phyloP scores from a whole-genome alignment of 2,113 vertebrate species.

The Lynx canadensis region DNA sequence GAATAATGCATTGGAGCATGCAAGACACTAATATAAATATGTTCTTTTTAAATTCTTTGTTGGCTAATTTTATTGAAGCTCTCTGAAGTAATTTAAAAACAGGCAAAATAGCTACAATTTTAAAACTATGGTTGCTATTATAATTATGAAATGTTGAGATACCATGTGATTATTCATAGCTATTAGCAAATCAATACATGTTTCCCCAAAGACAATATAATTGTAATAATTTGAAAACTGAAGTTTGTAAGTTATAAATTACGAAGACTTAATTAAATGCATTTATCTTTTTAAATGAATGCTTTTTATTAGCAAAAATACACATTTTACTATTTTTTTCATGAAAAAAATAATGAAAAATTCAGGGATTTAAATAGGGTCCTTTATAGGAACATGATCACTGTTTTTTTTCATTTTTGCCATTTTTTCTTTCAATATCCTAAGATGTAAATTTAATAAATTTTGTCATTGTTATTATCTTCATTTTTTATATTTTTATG shows the following conservation, averaged over 20 bases:
- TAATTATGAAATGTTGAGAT: conserved; percentile 42
- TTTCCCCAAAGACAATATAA: not conserved
- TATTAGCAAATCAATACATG: conserved; percentile 58
- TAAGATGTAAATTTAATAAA: not conserved
- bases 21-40: not conserved
- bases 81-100: conserved; percentile 66
- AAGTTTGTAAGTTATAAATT: conserved; percentile 38
- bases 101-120: conserved; percentile 30
- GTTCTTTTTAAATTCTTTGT: conserved; percentile 54
- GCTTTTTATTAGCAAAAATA: not conserved
- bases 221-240: not conserved
- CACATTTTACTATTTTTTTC: not conserved
- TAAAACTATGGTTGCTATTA: conserved; percentile 8
- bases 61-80: conserved; percentile 56
- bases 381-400: not conserved
- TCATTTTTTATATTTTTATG: not conserved
- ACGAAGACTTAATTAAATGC: conserved; percentile 34
- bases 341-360: not conserved
- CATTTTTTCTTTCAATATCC: not conserved
- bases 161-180: conserved; percentile 40
- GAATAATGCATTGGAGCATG: conserved; percentile 50
- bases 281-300: not conserved
- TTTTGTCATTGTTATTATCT: not conserved
- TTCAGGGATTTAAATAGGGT: not conserved
- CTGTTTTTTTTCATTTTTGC: not conserved